phyloP scores from a whole-genome alignment of 2,888 invertebrate species.

The Elegia similella region DNA sequence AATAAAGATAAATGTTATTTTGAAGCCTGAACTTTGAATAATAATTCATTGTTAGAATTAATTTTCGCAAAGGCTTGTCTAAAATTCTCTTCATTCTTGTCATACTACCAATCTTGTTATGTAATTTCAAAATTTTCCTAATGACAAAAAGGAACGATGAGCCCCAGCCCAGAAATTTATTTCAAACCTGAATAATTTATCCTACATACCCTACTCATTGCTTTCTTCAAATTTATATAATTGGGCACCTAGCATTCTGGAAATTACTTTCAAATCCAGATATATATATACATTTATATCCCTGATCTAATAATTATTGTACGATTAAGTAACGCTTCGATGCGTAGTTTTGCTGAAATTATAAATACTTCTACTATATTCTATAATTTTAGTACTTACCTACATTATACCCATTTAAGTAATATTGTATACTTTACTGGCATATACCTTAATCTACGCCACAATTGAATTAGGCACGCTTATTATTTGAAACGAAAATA shows the following conservation, averaged over 20 bases:
- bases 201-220: slow-evolving; percentile 27
- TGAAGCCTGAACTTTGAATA: slow-evolving; percentile 66
- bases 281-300: slow-evolving; percentile 54
- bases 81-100: slow-evolving; percentile 48
- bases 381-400: slow-evolving; percentile 77
- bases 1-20: slow-evolving; percentile 75
- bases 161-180: slow-evolving; percentile 10
- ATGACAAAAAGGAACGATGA: slow-evolving; percentile 4
- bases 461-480: slow-evolving; percentile 66
- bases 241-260: slow-evolving; percentile 65
- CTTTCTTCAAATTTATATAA: slow-evolving; percentile 32
- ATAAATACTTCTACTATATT: slow-evolving; percentile 68
- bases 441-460: slow-evolving; percentile 66
- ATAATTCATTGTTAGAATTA: slow-evolving; percentile 64
- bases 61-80: slow-evolving; percentile 68
- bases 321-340: slow-evolving; percentile 75
- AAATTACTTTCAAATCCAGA: slow-evolving; percentile 65
- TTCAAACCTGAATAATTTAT: slow-evolving; percentile 7
- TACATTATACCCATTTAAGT: slow-evolving; percentile 75
- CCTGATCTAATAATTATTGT: slow-evolving; percentile 69
- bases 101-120: slow-evolving; percentile 17
- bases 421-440: slow-evolving; percentile 71
- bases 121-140: slow-evolving; percentile 6
- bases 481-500: slow-evolving; percentile 48
- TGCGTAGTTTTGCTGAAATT: slow-evolving; percentile 75